Conservation (phyloP, 2,113 vertebrate species). For the Bubo bubo region DNA sequence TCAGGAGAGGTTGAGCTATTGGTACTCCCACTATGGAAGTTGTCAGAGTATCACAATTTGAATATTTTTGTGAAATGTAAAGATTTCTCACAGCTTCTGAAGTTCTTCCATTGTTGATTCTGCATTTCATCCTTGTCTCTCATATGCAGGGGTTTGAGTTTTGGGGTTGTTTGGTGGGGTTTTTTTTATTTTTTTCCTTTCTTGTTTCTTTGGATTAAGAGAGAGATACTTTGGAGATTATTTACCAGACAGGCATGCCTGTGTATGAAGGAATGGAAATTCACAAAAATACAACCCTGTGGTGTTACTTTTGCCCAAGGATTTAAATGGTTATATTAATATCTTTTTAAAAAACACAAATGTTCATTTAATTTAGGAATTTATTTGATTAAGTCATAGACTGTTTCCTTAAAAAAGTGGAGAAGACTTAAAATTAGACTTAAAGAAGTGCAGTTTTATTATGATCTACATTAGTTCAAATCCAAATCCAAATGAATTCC, state of each 20-base stretch:
- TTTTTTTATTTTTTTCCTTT: background rate
- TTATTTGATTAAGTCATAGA: background rate
- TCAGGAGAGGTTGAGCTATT: background rate
- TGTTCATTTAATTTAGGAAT: background rate
- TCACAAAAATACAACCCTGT: background rate
- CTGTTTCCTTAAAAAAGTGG: background rate
- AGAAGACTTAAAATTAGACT: background rate
- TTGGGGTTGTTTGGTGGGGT: too few relatives aligned
- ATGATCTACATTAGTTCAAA: background rate
- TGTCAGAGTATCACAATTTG: background rate
- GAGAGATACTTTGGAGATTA: background rate
- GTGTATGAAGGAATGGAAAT: background rate
- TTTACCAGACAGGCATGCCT: background rate
- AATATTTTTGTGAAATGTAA: background rate
- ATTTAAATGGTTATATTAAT: background rate
- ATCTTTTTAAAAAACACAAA: background rate
- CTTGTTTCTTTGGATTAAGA: background rate
- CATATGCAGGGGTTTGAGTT: accelerated
- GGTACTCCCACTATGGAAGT: background rate
- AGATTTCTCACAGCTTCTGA: background rate
- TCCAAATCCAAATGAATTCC: background rate
- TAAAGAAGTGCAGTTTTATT: background rate
- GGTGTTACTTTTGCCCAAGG: background rate
- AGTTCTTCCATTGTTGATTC: background rate
- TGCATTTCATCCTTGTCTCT: background rate